Evolutionary conservation across 2,113 vertebrate species (phyloP), one percentile per base, ranked within the genome.

Genomic region (Lathamus discolor): DNA sequence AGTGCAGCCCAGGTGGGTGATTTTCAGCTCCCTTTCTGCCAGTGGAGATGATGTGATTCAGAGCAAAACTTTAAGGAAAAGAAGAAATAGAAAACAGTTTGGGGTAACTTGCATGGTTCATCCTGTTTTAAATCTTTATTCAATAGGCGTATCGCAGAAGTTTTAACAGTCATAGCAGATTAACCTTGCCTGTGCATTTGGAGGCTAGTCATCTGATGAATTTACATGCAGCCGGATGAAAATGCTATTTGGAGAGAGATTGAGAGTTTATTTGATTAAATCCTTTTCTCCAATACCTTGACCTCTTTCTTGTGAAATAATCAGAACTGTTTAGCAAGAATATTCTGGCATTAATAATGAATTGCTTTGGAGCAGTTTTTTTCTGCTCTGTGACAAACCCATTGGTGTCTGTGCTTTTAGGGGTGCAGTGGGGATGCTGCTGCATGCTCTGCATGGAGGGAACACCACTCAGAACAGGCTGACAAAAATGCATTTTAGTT

Each of bases 81-180:
- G 55, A 51, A 19, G 19, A 52, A 59, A 35, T 3, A 89, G 93
- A 79, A 57, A 83, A 87, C 78, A 91, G 86, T 98, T 98, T 98
- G 92, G 95, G 93, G 97, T 97, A 97, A 95, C 98, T 95, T 92
- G 67, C 82, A 93, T 15, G 95, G 97, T 97, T 98, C 96, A 85
- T 97, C 97, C 98, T 61, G 35, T 73, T 93, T 92, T 93, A 86
- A 98, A 98, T 98, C 98, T 97, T 98, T 97, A 99, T 98, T 98
- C 98, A 97, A 91, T 91, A 94, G 97, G 98, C 98, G 93, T 98
- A 98, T 98, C 97, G 94, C 87, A 95, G 98, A 98, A 98, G 98
- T 99, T 99, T 99, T 98, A 99, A 99, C 99, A 99, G 99, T 99
- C 98, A 98, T 98, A 98, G 98, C 97, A 98, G 98, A 99, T 99